These are phyloP conservation scores for Molorchus minor DNA, from an alignment of 2,888 invertebrate genomes.

Conservation along the genomic window DNA sequence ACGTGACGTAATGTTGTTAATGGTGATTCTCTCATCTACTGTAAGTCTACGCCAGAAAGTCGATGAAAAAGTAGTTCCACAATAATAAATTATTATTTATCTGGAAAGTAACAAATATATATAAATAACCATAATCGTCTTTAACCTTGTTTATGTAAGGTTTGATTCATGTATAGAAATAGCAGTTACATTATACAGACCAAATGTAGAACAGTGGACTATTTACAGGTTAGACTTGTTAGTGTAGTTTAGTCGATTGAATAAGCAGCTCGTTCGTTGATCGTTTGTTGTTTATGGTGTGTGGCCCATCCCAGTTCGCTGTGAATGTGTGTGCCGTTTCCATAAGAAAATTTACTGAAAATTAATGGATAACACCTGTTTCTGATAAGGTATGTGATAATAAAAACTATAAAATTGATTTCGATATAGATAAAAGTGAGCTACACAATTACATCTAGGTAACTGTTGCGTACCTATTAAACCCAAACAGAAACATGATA, in stretches of 20 bases:
- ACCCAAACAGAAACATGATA: no score
- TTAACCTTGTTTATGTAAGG: background rate
- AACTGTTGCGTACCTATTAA: no score
- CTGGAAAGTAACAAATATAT: background rate
- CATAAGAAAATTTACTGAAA: conserved; percentile 54
- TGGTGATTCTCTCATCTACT: conserved; percentile 49
- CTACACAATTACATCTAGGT: no score
- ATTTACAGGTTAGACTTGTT: conserved; percentile 44
- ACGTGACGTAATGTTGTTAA: conserved; percentile 61
- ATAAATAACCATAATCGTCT: background rate
- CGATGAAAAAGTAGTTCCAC: conserved; percentile 49
- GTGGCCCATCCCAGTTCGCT: conserved; percentile 64
- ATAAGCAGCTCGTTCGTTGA: conserved; percentile 53
- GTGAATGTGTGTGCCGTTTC: conserved; percentile 63
- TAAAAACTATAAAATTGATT: no score
- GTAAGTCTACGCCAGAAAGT: conserved; percentile 48
- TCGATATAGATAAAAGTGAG: no score
- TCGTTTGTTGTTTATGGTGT: conserved; percentile 63
- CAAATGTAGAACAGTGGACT: conserved; percentile 42
- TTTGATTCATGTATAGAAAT: background rate
- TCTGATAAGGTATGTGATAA: conserved; percentile 58
- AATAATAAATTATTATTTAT: conserved; percentile 15
- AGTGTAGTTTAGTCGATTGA: conserved; percentile 43
- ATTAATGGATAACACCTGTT: conserved; percentile 59
- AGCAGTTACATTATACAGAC: background rate